Percentiles rank a stretch among this genome's conserved stretches.
Evolutionary conservation across 2,113 vertebrate species (phyloP).

Genomic region (Donacobius atricapilla): DNA sequence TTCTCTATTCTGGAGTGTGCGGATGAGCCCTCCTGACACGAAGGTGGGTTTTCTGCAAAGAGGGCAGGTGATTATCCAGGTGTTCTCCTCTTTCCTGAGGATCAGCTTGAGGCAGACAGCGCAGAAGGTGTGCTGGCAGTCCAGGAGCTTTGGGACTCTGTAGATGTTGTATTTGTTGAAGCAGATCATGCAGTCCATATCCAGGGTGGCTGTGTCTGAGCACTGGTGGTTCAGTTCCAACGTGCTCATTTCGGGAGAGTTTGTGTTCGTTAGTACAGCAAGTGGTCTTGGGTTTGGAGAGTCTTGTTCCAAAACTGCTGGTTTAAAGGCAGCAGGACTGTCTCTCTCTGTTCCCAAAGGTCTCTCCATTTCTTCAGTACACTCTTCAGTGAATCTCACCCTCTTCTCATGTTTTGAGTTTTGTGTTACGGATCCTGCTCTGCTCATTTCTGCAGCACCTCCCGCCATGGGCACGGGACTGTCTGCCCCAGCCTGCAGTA

Average conservation of each 20-base stretch:
- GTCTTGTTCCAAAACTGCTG: neutral
- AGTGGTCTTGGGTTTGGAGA: neutral
- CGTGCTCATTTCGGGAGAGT: rapidly evolving
- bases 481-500: neutral
- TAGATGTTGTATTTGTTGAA: conserved; percentile 68
- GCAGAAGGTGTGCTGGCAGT: conserved; percentile 74
- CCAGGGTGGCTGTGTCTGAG: neutral
- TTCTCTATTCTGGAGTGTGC: conserved; percentile 64
- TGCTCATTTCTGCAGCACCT: neutral
- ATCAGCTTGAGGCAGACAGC: conserved; percentile 75
- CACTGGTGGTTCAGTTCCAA: neutral
- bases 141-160: conserved; percentile 72
- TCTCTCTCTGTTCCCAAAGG: neutral
- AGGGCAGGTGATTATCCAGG: conserved; percentile 72
- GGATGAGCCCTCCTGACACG: conserved; percentile 73
- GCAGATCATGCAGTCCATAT: conserved; percentile 75
- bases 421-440: neutral
- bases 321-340: neutral
- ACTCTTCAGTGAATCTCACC: neutral
- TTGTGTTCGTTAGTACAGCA: rapidly evolving
- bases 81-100: conserved; percentile 24
- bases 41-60: conserved; percentile 71
- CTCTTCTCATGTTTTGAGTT: rapidly evolving
- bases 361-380: neutral
- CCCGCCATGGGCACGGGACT: rapidly evolving